These are phyloP conservation scores for Endotricha flammealis DNA, from an alignment of 2,888 invertebrate species.

Conservation along the genomic window DNA sequence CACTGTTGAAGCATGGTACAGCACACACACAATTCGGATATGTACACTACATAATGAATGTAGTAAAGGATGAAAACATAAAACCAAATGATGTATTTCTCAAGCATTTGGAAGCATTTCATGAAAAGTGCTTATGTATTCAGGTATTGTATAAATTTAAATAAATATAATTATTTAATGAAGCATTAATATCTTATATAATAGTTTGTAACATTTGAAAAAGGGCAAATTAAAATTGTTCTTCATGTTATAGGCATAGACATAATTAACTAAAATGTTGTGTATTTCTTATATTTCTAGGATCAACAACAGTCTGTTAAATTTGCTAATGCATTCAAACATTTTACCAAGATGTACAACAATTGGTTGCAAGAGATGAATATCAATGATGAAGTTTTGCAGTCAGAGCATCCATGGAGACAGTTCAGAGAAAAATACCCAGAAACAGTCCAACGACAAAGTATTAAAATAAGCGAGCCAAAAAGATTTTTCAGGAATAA, in stretches of 20 bases:
- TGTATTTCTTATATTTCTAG: conserved; percentile 44
- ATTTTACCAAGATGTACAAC: conserved; percentile 45
- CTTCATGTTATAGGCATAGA: too few relatives aligned
- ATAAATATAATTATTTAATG: too few relatives aligned
- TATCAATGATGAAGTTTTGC: conserved; percentile 52
- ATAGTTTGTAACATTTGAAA: too few relatives aligned
- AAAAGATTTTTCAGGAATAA: conserved; percentile 58
- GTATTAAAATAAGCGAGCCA: conserved; percentile 47
- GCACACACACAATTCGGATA: conserved; percentile 80
- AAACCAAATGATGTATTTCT: conserved; percentile 80
- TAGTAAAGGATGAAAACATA: conserved; percentile 79
- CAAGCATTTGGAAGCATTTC: conserved; percentile 80
- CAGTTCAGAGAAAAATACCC: conserved; percentile 74
- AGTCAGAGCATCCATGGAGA: conserved; percentile 80
- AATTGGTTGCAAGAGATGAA: conserved; percentile 59
- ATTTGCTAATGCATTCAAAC: conserved; percentile 50
- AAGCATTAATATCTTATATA: too few relatives aligned
- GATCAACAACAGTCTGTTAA: conserved; percentile 42
- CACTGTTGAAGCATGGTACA: conserved; percentile 83
- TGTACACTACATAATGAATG: conserved; percentile 82
- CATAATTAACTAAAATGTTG: too few relatives aligned
- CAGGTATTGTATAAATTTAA: too few relatives aligned
- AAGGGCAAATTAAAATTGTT: too few relatives aligned
- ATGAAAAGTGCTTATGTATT: conserved; percentile 75
- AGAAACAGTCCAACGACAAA: conserved; percentile 51